A percentile compares a stretch with the other conserved stretches of the same genome.
These are phyloP conservation scores for Epinephelus lanceolatus DNA, from an alignment of 2,113 vertebrate genomes.

Conservation along the genomic window DNA sequence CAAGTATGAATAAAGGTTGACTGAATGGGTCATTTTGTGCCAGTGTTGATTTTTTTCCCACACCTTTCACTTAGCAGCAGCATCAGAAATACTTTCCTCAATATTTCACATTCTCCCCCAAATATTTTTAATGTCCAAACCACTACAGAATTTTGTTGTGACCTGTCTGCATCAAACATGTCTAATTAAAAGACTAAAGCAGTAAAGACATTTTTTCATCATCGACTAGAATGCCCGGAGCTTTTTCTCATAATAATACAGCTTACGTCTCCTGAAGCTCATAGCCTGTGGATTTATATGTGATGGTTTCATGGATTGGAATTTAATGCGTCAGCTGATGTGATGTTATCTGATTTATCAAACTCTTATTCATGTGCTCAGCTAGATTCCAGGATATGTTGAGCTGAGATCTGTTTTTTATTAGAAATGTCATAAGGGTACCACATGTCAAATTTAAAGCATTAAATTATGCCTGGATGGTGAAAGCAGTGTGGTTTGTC, in stretches of 20 bases:
- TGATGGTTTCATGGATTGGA: conserved; percentile 41
- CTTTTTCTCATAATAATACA: conserved; percentile 46
- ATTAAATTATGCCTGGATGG: conserved; percentile 24
- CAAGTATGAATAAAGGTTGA: too few species aligned
- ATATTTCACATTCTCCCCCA: background rate
- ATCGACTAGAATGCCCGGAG: background rate
- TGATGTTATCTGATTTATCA: conserved; percentile 60
- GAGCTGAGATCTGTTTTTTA: conserved; percentile 45
- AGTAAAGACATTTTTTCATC: background rate
- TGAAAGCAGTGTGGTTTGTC: conserved; percentile 34
- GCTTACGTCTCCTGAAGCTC: conserved; percentile 43
- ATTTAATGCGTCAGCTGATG: conserved; percentile 68
- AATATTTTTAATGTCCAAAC: background rate
- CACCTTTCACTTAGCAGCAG: background rate
- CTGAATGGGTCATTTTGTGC: background rate
- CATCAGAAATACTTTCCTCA: background rate
- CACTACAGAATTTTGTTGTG: background rate
- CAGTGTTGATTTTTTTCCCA: background rate
- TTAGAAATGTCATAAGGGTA: conserved; percentile 34
- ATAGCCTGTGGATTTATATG: conserved; percentile 52
- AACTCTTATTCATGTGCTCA: conserved; percentile 22
- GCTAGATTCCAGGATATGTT: conserved; percentile 34
- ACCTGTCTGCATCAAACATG: conserved; percentile 1
- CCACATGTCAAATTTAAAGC: conserved; percentile 30
- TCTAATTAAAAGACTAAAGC: conserved; percentile 23